Evolutionary conservation across 2,113 vertebrate species (phyloP).

Genomic region (Lepisosteus osseus): DNA sequence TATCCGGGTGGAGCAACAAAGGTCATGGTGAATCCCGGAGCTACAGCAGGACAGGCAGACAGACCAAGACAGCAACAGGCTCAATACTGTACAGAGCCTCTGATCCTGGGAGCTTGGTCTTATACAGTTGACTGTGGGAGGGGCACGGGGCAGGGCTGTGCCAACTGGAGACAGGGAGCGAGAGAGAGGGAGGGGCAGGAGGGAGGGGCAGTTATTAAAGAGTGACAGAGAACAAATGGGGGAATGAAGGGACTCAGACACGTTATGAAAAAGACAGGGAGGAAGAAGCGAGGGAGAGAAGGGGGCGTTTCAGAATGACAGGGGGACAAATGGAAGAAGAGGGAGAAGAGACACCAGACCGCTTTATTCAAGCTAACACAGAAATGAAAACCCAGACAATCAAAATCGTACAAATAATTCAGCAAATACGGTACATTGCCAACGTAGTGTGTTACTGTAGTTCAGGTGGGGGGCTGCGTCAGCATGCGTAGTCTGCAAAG

Average conservation of each 20-base stretch:
- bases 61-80: not conserved
- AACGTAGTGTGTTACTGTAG: too few relatives aligned
- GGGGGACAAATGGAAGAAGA: not conserved
- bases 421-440: too few relatives aligned
- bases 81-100: slow-evolving; percentile 3
- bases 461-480: too few relatives aligned
- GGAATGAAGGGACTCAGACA: too few relatives aligned
- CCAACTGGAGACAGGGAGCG: not conserved
- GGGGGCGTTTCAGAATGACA: too few relatives aligned
- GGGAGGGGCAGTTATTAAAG: not conserved
- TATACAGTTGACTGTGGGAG: slow-evolving; percentile 41
- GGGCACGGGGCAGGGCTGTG: slow-evolving; percentile 7
- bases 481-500: too few relatives aligned
- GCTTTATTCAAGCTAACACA: too few relatives aligned
- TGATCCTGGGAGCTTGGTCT: not conserved
- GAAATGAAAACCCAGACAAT: too few relatives aligned
- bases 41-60: not conserved
- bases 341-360: too few relatives aligned
- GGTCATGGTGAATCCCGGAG: slow-evolving; percentile 35
- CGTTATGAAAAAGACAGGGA: not conserved
- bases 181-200: not conserved
- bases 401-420: too few relatives aligned
- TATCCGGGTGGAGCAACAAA: slow-evolving; percentile 73
- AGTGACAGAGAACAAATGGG: not conserved
- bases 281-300: too few relatives aligned